Evolutionary conservation across 2,888 invertebrate species (phyloP), one percentile per base, ranked within the genome.

Genomic region (Drosophila suboccidentalis): DNA sequence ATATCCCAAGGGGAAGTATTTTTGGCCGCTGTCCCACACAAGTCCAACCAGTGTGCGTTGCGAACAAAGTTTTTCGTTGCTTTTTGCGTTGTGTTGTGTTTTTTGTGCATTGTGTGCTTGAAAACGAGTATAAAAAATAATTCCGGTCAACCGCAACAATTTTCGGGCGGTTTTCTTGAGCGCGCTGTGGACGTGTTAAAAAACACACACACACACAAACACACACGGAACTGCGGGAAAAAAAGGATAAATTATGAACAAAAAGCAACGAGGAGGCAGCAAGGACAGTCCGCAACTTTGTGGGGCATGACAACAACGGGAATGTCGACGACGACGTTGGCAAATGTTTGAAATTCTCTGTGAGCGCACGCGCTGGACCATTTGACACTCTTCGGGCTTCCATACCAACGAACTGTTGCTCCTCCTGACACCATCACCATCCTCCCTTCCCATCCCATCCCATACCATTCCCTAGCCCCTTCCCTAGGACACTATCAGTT

Each of bases 71-170:
- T 78, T 74, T 44, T 53, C 58, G 51, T 43, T 36, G n/a, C 34
- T 44, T 50, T 65, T 54, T 75, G 41, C 26, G n/a, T 54, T n/a
- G 13, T 5, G n/a, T 54, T n/a, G 13, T 5, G n/a, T 29, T 43
- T 55, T 51, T 59, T 43, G 22, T 61, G 47, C 29, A 13, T 57
- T 43, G n/a, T 55, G 11, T 39, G 51, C 49, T 57, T 41, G 36
- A 29, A 29, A 29, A 29, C 29, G 29, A 29, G 17, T 59, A 61
- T 38, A 63, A 64, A 74, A 78, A 80, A 89, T 87, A 78, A 79
- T 81, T 89, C 77, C 75, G 89, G 90, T 90, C 73, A 74, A 60
- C 90, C 90, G 68, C 87, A 88, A 82, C 83, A 82, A 89, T 90
- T 82, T 88, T 77, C 50, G 57, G 36, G 70, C 68, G 70, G 63